phyloP scores from a whole-genome alignment of 2,797 vertebrate species.

The Acipenser oxyrinchus region DNA sequence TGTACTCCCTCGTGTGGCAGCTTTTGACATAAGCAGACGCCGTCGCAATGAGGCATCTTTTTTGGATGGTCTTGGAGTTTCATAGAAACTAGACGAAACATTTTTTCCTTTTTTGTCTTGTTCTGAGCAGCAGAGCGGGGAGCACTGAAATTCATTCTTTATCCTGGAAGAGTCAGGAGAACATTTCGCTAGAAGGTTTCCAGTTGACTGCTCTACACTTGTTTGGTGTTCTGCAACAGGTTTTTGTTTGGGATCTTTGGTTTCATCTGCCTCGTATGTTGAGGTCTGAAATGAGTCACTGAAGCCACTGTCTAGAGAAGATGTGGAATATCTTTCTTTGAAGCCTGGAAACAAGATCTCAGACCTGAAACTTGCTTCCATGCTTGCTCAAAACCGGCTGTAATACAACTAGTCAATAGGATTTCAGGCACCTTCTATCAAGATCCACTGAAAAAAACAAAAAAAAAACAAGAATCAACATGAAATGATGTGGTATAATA shows the following conservation, averaged over 20 bases:
- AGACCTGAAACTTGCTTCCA: conserved; percentile 56
- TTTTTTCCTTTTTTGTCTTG: conserved; percentile 36
- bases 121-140: conserved; percentile 1
- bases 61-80: conserved; percentile 75
- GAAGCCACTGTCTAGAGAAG: conserved; percentile 61
- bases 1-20: conserved; percentile 37
- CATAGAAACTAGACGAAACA: conserved; percentile 51
- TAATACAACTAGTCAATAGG: not conserved
- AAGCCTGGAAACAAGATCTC: conserved; percentile 32
- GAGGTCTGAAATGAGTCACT: conserved; percentile 51
- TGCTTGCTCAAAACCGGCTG: conserved; percentile 24
- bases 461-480: conserved; percentile 1
- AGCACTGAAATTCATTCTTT: too few relatives aligned
- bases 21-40: conserved; percentile 61
- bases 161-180: too few relatives aligned
- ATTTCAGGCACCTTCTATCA: conserved; percentile 1
- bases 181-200: too few relatives aligned
- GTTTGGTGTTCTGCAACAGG: conserved; percentile 24
- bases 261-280: conserved; percentile 29
- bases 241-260: conserved; percentile 45
- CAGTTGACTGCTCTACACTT: too few relatives aligned
- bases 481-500: too few relatives aligned
- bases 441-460: conserved; percentile 25
- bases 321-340: conserved; percentile 42
- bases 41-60: conserved; percentile 60